phyloP scores from a whole-genome alignment of 2,888 invertebrate species.

The Chrysolina oricalcia region DNA sequence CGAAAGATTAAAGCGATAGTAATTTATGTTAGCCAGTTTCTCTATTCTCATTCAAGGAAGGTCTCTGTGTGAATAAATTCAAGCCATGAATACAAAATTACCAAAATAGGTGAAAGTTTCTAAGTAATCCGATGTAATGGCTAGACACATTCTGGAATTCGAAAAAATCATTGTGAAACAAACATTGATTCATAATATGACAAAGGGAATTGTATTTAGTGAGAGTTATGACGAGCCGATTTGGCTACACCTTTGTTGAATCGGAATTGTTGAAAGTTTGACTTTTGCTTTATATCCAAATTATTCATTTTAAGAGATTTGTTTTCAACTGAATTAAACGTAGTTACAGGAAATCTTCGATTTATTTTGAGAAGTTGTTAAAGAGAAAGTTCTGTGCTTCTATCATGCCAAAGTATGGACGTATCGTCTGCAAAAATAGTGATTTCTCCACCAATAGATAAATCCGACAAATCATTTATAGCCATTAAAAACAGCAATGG shows the following conservation, averaged over 20 bases:
- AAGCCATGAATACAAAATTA: constrained; percentile 1
- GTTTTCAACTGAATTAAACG: too few species aligned
- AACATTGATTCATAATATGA: neutral
- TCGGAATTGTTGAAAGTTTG: neutral
- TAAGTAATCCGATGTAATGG: neutral
- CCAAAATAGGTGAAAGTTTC: neutral
- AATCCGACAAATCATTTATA: too few species aligned
- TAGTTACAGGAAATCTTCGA: too few species aligned
- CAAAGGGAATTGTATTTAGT: constrained; percentile 10
- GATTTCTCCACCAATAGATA: too few species aligned
- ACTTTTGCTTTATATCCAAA: too few species aligned
- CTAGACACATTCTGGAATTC: neutral
- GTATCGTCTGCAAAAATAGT: too few species aligned
- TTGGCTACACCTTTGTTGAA: neutral
- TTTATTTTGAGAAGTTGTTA: too few species aligned
- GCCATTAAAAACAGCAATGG: too few species aligned
- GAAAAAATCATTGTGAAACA: neutral
- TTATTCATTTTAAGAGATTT: too few species aligned
- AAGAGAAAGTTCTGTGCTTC: too few species aligned
- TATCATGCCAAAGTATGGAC: too few species aligned
- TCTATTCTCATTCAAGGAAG: neutral
- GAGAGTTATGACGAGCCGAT: constrained; percentile 1
- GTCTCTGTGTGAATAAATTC: neutral
- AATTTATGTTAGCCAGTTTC: neutral
- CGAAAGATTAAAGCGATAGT: neutral